A percentile compares a stretch with the other conserved stretches of the same genome.
phyloP scores from a whole-genome alignment of 2,888 invertebrate species.

The Stenotaenia linearis region DNA sequence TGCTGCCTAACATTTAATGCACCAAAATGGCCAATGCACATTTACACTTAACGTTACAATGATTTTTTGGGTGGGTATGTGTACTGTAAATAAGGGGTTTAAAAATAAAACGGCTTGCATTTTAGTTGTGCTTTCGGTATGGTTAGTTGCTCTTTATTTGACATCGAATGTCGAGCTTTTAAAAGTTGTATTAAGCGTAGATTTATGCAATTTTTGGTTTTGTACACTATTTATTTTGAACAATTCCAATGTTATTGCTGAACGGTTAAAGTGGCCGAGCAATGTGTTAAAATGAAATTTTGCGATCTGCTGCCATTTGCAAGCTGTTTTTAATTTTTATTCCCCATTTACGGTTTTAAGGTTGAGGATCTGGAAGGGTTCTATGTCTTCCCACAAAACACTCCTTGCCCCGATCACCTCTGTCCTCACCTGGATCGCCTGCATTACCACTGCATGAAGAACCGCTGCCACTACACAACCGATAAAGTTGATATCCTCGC shows the following conservation, averaged over 20 bases:
- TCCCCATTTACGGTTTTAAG: slow-evolving; percentile 37
- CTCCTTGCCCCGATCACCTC: slow-evolving; percentile 65
- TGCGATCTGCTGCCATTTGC: slow-evolving; percentile 17
- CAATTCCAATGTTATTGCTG: background rate
- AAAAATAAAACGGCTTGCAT: slow-evolving; percentile 26
- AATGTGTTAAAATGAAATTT: background rate
- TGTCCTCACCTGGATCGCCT: slow-evolving; percentile 64
- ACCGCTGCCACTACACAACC: slow-evolving; percentile 73
- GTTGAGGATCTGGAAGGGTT: slow-evolving; percentile 45
- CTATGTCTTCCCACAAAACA: slow-evolving; percentile 44
- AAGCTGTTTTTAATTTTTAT: slow-evolving; percentile 41
- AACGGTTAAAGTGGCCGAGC: slow-evolving; percentile 24
- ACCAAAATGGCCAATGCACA: slow-evolving; percentile 19
- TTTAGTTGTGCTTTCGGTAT: background rate
- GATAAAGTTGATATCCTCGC: slow-evolving; percentile 71
- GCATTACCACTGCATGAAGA: slow-evolving; percentile 81
- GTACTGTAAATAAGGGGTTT: slow-evolving; percentile 1
- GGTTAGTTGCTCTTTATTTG: background rate
- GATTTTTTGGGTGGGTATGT: background rate
- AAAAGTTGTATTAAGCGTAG: background rate
- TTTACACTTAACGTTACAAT: background rate
- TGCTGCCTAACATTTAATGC: background rate
- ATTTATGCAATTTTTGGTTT: background rate
- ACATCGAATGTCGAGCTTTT: background rate
- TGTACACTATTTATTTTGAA: background rate